phyloP scores from a whole-genome alignment of 2,797 vertebrate species.

The Crax fasciolata region DNA sequence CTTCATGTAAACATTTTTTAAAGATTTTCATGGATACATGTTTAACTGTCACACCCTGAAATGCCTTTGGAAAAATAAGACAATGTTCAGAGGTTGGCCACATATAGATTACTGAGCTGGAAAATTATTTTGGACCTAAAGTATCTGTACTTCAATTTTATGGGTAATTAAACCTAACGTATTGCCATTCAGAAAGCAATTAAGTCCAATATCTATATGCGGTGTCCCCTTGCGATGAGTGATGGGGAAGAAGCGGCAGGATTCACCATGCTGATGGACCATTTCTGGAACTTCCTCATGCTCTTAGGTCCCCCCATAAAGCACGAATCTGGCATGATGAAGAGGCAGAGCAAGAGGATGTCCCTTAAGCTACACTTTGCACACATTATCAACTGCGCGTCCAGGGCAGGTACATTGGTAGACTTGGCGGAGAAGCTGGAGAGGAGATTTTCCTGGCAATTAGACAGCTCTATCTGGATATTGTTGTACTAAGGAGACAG shows the following conservation, averaged over 20 bases:
- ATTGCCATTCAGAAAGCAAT: conserved; percentile 72
- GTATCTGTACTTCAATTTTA: conserved; percentile 74
- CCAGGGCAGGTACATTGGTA: rapidly evolving
- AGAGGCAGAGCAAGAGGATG: neutral
- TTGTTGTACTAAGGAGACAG: neutral
- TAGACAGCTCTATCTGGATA: neutral
- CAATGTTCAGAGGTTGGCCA: neutral
- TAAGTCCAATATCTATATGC: conserved; percentile 55
- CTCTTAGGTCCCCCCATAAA: neutral
- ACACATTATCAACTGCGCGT: rapidly evolving
- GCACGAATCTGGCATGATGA: neutral
- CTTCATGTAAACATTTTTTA: neutral
- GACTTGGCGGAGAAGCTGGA: rapidly evolving
- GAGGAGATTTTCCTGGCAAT: neutral
- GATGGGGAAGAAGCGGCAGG: neutral
- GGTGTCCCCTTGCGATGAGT: conserved; percentile 32
- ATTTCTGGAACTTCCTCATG: neutral
- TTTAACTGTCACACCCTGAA: neutral
- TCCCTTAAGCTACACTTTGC: neutral
- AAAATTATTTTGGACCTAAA: conserved; percentile 79
- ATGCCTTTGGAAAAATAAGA: conserved; percentile 58
- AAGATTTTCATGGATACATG: neutral
- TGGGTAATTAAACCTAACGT: conserved; percentile 77
- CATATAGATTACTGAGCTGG: conserved; percentile 73
- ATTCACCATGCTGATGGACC: neutral